Percentiles rank a stretch among this genome's conserved stretches.
Conservation (phyloP, 1,140 invertebrate species). For the Gryllus bimaculatus region DNA sequence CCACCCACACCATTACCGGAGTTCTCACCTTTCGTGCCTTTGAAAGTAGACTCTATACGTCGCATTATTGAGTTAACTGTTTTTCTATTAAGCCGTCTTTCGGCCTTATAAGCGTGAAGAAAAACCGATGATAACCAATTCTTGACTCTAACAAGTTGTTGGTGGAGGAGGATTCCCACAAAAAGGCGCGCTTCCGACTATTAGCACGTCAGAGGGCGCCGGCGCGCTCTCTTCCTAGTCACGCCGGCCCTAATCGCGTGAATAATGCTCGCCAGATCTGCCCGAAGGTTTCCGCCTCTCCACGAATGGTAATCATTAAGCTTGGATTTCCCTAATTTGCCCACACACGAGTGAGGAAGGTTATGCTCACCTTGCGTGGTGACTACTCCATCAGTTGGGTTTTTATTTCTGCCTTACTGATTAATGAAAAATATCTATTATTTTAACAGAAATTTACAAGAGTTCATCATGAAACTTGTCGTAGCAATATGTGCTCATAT, state of each 20-base stretch:
- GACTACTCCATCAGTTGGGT: no score
- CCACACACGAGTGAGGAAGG: no score
- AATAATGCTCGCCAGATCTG: no score
- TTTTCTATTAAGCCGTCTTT: conserved; percentile 1
- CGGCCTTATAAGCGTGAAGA: neutral
- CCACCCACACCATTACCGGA: neutral
- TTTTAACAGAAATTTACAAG: no score
- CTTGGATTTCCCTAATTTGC: no score
- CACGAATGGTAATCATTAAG: no score
- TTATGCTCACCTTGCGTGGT: no score
- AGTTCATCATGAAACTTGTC: no score
- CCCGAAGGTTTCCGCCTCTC: no score
- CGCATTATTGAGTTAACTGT: neutral
- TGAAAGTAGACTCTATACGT: neutral
- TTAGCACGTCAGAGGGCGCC: neutral
- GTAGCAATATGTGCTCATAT: no score
- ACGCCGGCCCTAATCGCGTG: neutral
- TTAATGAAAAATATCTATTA: no score
- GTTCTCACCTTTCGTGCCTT: neutral
- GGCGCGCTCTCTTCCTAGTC: neutral
- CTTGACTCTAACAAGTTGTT: neutral
- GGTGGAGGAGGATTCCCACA: neutral
- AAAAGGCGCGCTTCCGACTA: neutral
- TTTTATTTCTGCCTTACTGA: no score
- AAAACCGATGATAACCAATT: conserved; percentile 5